Conservation (phyloP, 2,888 invertebrate species). For the Rugalucina vietnamica region DNA sequence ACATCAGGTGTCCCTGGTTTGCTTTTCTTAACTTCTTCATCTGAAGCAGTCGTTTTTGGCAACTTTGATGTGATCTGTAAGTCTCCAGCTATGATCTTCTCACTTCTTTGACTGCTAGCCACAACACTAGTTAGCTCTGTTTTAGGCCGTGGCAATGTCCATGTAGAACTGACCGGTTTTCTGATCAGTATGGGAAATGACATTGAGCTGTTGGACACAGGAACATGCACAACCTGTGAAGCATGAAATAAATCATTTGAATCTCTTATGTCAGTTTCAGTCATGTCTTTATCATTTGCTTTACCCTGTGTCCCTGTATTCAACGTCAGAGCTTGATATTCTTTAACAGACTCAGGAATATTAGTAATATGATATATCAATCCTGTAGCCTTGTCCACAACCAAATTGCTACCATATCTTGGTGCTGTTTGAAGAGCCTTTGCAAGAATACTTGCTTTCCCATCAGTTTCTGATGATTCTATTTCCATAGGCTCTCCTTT, state of each 20-base stretch:
- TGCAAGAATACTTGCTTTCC: not conserved
- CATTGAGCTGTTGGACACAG: not conserved
- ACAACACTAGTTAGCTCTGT: too few relatives aligned
- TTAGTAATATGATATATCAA: not conserved
- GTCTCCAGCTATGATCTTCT: too few relatives aligned
- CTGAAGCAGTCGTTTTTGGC: too few relatives aligned
- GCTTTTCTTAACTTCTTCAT: too few relatives aligned
- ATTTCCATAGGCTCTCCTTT: not conserved
- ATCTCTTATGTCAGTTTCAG: too few relatives aligned
- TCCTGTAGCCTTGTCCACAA: not conserved
- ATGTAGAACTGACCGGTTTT: not conserved
- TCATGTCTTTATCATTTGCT: too few relatives aligned
- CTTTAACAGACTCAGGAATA: not conserved
- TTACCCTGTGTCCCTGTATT: too few relatives aligned
- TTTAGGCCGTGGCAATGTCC: not conserved
- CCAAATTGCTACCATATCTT: not conserved
- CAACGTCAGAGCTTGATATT: not conserved
- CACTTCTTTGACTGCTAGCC: too few relatives aligned
- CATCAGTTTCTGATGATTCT: not conserved
- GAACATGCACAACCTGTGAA: not conserved
- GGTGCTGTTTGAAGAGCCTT: not conserved
- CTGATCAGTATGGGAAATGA: not conserved
- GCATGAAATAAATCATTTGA: not conserved
- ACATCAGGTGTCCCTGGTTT: too few relatives aligned
- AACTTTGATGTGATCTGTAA: too few relatives aligned